phyloP scores from a whole-genome alignment of 2,113 vertebrate genomes.

The Paratilapia polleni region DNA sequence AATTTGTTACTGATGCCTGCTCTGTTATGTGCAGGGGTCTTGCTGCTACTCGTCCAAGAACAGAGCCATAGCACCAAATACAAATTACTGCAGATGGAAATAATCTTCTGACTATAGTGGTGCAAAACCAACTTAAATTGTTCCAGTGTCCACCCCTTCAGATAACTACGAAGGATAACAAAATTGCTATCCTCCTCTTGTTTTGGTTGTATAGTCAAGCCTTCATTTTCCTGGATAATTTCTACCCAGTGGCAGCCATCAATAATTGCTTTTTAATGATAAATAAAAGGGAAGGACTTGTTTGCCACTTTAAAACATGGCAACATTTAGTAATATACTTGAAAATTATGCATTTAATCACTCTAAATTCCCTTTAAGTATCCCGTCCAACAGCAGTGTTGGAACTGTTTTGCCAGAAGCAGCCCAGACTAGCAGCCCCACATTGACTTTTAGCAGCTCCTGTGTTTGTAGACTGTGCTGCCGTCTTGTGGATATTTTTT shows the following conservation, averaged over 20 bases:
- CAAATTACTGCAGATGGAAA: background rate
- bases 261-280: background rate
- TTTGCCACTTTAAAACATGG: background rate
- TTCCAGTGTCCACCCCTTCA: background rate
- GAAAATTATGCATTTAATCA: background rate
- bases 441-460: background rate
- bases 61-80: background rate
- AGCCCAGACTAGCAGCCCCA: background rate
- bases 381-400: background rate
- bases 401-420: background rate
- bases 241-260: too few relatives aligned
- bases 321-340: background rate
- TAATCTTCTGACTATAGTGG: background rate
- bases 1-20: background rate
- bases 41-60: background rate
- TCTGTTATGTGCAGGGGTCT: background rate
- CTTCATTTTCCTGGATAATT: too few relatives aligned
- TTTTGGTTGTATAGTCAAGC: too few relatives aligned
- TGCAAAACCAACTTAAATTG: background rate
- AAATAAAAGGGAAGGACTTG: background rate
- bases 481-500: background rate
- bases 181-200: too few relatives aligned
- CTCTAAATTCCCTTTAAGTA: background rate
- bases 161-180: background rate
- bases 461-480: background rate